Evolutionary conservation across 2,797 vertebrate species (phyloP).

Genomic region (Pterois miles): DNA sequence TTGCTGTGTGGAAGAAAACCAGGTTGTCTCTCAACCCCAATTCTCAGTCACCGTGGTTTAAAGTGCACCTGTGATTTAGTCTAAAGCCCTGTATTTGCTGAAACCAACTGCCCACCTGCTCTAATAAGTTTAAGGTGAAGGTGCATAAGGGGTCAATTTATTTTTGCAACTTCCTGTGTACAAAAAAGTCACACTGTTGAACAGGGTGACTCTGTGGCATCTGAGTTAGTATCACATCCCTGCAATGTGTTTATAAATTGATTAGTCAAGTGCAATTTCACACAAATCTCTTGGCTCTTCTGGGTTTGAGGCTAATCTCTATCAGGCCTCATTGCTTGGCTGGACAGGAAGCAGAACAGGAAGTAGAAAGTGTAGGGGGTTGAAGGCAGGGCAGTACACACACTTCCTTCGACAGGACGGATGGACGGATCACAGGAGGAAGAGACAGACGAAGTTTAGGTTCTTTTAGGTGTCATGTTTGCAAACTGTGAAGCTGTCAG

Average conservation of each 20-base stretch:
- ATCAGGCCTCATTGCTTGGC: neutral
- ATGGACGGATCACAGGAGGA: constrained; percentile 40
- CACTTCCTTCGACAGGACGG: constrained; percentile 77
- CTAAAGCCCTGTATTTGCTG: too few relatives aligned
- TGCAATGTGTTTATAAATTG: too few relatives aligned
- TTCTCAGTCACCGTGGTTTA: too few relatives aligned
- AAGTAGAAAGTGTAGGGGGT: constrained; percentile 71
- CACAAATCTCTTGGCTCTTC: neutral
- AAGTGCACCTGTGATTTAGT: too few relatives aligned
- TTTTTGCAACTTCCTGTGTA: neutral
- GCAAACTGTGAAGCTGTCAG: neutral
- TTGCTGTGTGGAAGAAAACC: neutral
- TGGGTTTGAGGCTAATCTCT: neutral
- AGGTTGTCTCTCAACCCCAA: too few relatives aligned
- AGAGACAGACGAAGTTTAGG: neutral
- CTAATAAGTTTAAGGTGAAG: too few relatives aligned
- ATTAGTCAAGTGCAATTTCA: neutral
- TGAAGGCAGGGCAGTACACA: constrained; percentile 59
- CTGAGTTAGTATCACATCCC: neutral
- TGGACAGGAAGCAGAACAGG: constrained; percentile 79
- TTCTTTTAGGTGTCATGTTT: neutral
- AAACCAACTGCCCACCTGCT: too few relatives aligned
- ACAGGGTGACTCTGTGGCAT: neutral
- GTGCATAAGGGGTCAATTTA: too few relatives aligned
- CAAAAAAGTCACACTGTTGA: neutral